These are phyloP conservation scores for Morus bassanus DNA, from an alignment of 2,797 vertebrate species.

Conservation along the genomic window DNA sequence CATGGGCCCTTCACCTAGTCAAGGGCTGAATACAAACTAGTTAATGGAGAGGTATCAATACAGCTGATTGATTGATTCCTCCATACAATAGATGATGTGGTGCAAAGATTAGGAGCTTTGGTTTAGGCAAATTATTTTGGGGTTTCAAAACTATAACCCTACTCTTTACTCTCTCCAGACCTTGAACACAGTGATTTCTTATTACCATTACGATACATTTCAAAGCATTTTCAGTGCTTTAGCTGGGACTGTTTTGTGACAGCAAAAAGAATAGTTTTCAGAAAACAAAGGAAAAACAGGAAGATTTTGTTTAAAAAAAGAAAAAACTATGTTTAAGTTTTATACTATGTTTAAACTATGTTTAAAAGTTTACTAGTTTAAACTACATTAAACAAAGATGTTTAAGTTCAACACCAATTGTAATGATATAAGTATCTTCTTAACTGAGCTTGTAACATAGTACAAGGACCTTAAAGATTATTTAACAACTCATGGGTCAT, in stretches of 20 bases:
- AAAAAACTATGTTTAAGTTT: background rate
- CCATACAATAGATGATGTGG: background rate
- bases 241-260: background rate
- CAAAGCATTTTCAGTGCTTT: background rate
- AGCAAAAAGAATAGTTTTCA: background rate
- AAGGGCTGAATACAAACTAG: background rate
- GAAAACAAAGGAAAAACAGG: background rate
- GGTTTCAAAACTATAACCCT: background rate
- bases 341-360: background rate
- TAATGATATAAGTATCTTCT: background rate
- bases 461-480: background rate
- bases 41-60: background rate
- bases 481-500: background rate
- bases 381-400: background rate
- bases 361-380: background rate
- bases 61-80: background rate
- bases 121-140: background rate
- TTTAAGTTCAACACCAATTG: background rate
- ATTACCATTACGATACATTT: background rate
- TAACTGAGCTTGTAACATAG: background rate
- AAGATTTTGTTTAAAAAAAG: background rate
- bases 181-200: accelerated
- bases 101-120: background rate
- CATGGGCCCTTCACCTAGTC: background rate
- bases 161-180: background rate